These are phyloP conservation scores for Bombus superbus DNA, from an alignment of 1,140 invertebrate genomes.

Conservation along the genomic window DNA sequence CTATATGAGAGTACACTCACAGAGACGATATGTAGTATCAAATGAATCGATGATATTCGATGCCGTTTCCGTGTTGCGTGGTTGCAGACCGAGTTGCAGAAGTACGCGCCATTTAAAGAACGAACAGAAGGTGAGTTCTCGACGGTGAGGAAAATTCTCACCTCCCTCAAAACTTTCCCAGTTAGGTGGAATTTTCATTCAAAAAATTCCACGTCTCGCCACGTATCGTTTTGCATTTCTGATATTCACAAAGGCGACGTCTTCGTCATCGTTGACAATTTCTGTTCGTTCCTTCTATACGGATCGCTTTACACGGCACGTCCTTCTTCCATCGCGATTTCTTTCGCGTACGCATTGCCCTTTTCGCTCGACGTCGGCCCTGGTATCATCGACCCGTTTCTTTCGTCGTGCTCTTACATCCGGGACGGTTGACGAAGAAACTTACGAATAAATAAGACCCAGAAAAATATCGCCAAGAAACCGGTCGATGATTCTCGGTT, in stretches of 20 bases:
- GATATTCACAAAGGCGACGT: not conserved
- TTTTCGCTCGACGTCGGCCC: not conserved
- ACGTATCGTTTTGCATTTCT: not conserved
- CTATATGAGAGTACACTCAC: slow-evolving; percentile 36
- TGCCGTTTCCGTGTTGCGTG: slow-evolving; percentile 30
- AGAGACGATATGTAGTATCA: slow-evolving; percentile 64
- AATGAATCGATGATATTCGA: slow-evolving; percentile 61
- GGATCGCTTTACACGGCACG: not conserved
- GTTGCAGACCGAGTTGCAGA: not conserved
- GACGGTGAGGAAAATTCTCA: not conserved
- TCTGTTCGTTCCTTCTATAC: not conserved
- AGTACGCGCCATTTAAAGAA: not conserved
- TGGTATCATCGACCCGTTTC: not conserved
- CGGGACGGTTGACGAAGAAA: slow-evolving; percentile 42
- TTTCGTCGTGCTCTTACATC: slow-evolving; percentile 19
- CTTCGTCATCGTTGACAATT: not conserved
- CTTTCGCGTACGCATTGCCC: not conserved
- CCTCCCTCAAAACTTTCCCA: no score
- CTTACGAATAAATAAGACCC: slow-evolving; percentile 27
- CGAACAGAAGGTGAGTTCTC: not conserved
- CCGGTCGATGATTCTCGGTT: slow-evolving; percentile 9
- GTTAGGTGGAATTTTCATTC: not conserved
- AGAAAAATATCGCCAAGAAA: slow-evolving; percentile 36
- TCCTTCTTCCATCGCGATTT: not conserved
- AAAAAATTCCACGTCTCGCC: no score